Percentiles rank a stretch among this genome's conserved stretches.
Evolutionary conservation across 2,113 vertebrate species (phyloP).

Genomic region (Equus quagga): DNA sequence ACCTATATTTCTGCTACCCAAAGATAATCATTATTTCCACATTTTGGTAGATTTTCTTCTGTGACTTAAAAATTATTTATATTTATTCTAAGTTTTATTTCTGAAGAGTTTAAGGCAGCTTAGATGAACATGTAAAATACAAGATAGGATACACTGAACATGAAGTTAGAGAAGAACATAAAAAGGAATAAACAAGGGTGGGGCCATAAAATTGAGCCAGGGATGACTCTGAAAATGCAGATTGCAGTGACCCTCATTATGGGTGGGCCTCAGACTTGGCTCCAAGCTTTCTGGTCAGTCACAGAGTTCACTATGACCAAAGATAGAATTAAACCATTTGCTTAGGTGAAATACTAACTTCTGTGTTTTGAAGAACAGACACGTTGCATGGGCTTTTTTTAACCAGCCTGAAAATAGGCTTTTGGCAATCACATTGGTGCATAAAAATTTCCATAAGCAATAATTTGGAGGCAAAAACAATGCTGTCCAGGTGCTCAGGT

Average conservation of each 20-base stretch:
- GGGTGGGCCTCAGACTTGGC: neutral
- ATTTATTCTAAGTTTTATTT: neutral
- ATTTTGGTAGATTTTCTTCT: slow-evolving; percentile 1
- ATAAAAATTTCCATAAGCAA: neutral
- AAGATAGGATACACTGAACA: neutral
- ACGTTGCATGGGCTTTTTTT: neutral
- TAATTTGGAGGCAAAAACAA: neutral
- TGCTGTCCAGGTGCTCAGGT: neutral
- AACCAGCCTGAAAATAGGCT: neutral
- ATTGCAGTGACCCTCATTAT: neutral
- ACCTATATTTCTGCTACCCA: neutral
- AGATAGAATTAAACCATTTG: neutral
- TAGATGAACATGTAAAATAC: neutral
- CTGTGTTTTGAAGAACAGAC: neutral
- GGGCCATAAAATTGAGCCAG: neutral
- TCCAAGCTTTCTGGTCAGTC: neutral
- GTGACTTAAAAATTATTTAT: slow-evolving; percentile 41
- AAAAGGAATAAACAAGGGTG: slow-evolving; percentile 39
- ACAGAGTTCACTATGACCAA: slow-evolving; percentile 1
- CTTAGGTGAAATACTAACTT: neutral
- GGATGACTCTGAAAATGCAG: slow-evolving; percentile 30
- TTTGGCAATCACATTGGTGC: neutral
- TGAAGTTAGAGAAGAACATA: neutral
- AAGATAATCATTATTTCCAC: neutral
- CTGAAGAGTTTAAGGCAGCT: neutral